A percentile compares a stretch with the other conserved stretches of the same genome.
Evolutionary conservation across 1,140 invertebrate genomes (phyloP).

Genomic region (Pteromalus puparum): DNA sequence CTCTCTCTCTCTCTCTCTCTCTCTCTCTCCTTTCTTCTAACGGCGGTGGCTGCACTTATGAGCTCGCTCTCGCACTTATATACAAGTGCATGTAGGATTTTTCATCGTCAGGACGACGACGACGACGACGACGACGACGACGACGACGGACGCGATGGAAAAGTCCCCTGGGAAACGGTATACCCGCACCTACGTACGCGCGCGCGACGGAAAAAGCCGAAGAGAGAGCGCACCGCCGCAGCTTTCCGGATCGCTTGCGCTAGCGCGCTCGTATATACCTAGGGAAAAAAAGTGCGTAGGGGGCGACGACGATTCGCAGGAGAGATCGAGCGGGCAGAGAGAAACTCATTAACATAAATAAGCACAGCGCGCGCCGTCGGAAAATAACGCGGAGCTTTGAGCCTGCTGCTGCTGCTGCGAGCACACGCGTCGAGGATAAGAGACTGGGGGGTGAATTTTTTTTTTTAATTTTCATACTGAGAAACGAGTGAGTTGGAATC

Average conservation of each 20-base stretch:
- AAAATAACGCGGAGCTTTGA: neutral
- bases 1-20: slow-evolving; percentile 49
- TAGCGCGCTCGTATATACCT: slow-evolving; percentile 4
- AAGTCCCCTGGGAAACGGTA: neutral
- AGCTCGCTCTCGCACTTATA: slow-evolving; percentile 62
- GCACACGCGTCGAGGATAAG: neutral
- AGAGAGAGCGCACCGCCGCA: slow-evolving; percentile 21
- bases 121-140: slow-evolving; percentile 56
- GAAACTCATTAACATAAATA: slow-evolving; percentile 74
- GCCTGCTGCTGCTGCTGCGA: neutral
- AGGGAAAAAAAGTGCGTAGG: slow-evolving; percentile 59
- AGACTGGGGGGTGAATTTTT: neutral
- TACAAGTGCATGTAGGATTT: slow-evolving; percentile 62
- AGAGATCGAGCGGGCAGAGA: slow-evolving; percentile 61
- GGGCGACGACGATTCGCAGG: slow-evolving; percentile 60
- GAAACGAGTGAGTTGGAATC: neutral
- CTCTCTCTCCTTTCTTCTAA: slow-evolving; percentile 42
- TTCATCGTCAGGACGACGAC: slow-evolving; percentile 60
- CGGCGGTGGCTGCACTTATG: slow-evolving; percentile 56
- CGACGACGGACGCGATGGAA: slow-evolving; percentile 51
- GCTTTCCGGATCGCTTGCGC: slow-evolving; percentile 25
- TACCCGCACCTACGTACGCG: neutral
- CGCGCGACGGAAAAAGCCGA: slow-evolving; percentile 40
- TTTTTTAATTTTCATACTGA: neutral
- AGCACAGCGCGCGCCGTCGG: slow-evolving; percentile 51